Evolutionary conservation across 1,140 invertebrate genomes (phyloP), one percentile per base, ranked within the genome.

Genomic region (Tetragonula clypearis): DNA sequence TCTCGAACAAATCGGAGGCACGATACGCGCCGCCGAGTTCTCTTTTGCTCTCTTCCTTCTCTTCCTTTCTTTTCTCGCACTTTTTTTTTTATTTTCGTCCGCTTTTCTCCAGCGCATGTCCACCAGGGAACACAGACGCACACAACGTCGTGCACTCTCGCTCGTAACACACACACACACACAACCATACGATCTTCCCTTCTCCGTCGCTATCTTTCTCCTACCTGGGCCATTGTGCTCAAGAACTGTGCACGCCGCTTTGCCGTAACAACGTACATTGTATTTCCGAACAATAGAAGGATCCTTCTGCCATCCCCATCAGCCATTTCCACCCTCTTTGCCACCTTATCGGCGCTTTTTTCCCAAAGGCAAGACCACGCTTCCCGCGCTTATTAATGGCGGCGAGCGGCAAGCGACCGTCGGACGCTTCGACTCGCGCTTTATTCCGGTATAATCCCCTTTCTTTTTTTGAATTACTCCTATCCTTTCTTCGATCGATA

Each of bases 241-340:
- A 83, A 85, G 87, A 87, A 88, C 88, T 72, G 90, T 87, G 85
- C 89, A 81, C 89, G 74, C 76, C 88, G 88, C 89, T 89, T 88
- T 91, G 80, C 79, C 85, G 79, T 90, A 92, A 93, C 91, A 92
- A 92, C 87, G 90, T 92, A 92, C 88, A 92, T 92, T 93, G 89
- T 92, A 92, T 88, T 88, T 90, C 81, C 87, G 90, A 93, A 94
- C 92, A 93, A 93, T 93, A 76, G 90, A 83, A 79, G 89, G 85
- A 80, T 82, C 83, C 86, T 90, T 84, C 85, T 79, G 69, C 81
- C 72, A 41, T 68, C 77, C 19, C 60, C 83, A 60, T 53, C 79
- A 17, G 41, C 72, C 78, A 14, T 71, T 60, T 65, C 71, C 49
- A 66, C 75, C 35, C 68, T 78, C 66, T 77, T 75, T 58, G 53